These are phyloP conservation scores for human (Homo sapiens) DNA, from an alignment of 2,113 vertebrate genomes.

Conservation along the genomic window DNA sequence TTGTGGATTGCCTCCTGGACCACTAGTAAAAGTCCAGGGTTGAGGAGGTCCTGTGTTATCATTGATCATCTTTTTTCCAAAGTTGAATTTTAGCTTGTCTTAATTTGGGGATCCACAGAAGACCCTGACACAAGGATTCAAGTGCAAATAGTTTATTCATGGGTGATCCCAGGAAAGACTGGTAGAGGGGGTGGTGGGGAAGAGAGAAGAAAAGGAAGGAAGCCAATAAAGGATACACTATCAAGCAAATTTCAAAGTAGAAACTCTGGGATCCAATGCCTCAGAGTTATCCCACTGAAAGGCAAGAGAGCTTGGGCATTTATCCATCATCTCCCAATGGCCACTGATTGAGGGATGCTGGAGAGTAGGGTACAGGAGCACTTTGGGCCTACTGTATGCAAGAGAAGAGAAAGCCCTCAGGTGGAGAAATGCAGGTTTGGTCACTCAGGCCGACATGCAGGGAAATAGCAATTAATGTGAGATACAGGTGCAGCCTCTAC, in stretches of 20 bases:
- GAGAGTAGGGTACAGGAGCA: not conserved
- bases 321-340: not conserved
- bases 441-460: not conserved
- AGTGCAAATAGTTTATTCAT: not conserved
- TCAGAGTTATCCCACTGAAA: not conserved
- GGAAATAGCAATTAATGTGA: not conserved
- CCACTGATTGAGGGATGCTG: not conserved
- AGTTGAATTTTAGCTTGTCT: not conserved
- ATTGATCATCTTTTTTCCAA: not conserved
- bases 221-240: not conserved
- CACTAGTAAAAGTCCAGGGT: not conserved
- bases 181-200: not conserved
- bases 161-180: not conserved
- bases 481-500: not conserved
- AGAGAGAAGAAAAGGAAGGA: not conserved
- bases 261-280: not conserved
- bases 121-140: not conserved
- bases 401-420: not conserved
- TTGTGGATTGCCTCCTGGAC: not conserved
- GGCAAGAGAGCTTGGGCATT: not conserved
- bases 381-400: not conserved
- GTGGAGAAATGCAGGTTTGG: slow-evolving; percentile 5
- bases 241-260: not conserved
- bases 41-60: not conserved
- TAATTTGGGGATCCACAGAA: not conserved